Percentiles rank a stretch among this genome's conserved stretches.
Conservation (phyloP, 2,888 invertebrate genomes). For the Cosmia pyralina region DNA sequence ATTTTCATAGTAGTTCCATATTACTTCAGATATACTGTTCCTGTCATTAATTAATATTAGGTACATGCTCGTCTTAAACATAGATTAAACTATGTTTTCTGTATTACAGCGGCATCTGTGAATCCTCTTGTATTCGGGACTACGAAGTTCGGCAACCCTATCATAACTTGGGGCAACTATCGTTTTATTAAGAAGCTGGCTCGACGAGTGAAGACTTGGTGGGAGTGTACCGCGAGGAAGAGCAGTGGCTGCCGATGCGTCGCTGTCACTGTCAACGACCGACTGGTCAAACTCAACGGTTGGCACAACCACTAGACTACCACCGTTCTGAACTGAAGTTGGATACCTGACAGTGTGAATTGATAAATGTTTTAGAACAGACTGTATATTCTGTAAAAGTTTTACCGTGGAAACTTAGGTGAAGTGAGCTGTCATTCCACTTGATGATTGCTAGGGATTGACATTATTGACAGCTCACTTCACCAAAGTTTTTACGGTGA, state of each 20-base stretch:
- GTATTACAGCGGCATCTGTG: constrained; percentile 36
- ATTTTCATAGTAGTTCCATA: not conserved
- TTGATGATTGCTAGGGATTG: not conserved
- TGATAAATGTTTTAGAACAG: not conserved
- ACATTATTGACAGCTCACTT: too few relatives aligned
- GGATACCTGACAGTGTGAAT: not conserved
- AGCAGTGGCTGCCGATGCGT: constrained; percentile 79
- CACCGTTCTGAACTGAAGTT: not conserved
- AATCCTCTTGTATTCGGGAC: constrained; percentile 76
- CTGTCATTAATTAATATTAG: too few relatives aligned
- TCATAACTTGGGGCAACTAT: constrained; percentile 84
- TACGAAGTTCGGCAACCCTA: constrained; percentile 83
- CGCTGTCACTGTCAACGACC: constrained; percentile 80
- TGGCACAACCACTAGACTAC: constrained; percentile 81
- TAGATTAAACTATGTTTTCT: constrained; percentile 15
- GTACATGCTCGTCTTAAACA: not conserved
- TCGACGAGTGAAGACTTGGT: constrained; percentile 82
- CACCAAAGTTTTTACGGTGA: not conserved
- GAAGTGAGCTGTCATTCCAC: not conserved
- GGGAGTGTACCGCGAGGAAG: constrained; percentile 84
- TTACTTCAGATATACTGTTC: not conserved
- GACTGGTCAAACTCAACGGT: constrained; percentile 81
- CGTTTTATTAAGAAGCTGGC: constrained; percentile 82
- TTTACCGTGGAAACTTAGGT: not conserved
- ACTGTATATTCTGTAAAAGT: not conserved